Evolutionary conservation across 2,797 vertebrate species (phyloP), one percentile per base, ranked within the genome.

Genomic region (Eptatretus atami): DNA sequence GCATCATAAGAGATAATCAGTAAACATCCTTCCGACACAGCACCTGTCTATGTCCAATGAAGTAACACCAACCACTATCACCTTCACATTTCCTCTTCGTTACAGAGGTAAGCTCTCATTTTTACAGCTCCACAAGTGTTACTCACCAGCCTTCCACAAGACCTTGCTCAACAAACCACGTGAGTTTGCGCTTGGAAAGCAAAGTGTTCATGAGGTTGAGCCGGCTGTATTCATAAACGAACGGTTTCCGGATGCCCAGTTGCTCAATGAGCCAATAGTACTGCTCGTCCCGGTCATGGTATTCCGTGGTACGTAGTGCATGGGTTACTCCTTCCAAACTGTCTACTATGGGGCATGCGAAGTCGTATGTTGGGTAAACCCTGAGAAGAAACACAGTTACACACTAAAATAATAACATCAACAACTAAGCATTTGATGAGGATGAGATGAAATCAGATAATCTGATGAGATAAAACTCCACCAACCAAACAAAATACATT

Each of bases 131-230:
- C 31, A 44, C 31, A 44, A 61, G 15, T n/a, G 12, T 61, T 24
- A 61, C 81, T 64, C 74, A 98, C 92, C 92, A 98, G 74, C 92
- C 92, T 15, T 94, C 92, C 1, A 98, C 92, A 12, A 86, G 82
- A 66, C 92, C 92, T 75, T 96, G 81, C 0, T 94, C 79, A 53
- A 96, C 90, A 68, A 98, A 98, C 92, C 92, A 98, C 0, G 88
- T 94, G 65, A 98, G 87, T 66, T 87, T 96, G 70, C 92, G 82
- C 75, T 98, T 98, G 53, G 92, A 98, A 1, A 98, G 76, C 65
- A 98, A 76, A 0, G 92, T 96, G 76, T 98, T 98, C 74, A 93
- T 98, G 68, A 98, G 85, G 74, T 96, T 98, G 67, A 98, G 82
- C 24, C 88, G 75, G 66, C 86, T 78, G 9, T 98, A 98, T 68